phyloP scores from a whole-genome alignment of 2,888 invertebrate species.

The Caenorhabditis becei region DNA sequence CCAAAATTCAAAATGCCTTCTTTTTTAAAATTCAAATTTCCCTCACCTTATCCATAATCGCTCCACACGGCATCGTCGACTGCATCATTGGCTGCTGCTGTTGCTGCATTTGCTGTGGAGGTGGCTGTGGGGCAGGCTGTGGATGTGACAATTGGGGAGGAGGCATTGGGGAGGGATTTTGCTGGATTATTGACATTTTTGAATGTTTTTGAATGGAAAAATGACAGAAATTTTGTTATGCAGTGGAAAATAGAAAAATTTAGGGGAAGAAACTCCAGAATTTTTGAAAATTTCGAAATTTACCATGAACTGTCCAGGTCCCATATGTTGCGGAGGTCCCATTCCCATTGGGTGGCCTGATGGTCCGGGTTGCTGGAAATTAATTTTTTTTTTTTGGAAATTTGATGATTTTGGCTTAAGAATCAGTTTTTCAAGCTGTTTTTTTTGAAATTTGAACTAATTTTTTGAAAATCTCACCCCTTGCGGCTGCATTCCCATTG shows the following conservation, averaged over 20 bases:
- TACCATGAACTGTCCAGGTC: slow-evolving; percentile 36
- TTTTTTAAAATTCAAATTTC: not conserved
- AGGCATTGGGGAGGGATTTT: slow-evolving; percentile 38
- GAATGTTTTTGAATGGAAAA: no score
- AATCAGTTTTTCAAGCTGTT: not conserved
- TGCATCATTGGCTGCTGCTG: slow-evolving; percentile 12
- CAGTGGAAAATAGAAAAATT: no score
- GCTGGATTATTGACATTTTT: no score
- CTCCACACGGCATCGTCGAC: slow-evolving; percentile 18
- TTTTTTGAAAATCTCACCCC: not conserved
- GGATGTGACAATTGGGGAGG: slow-evolving; percentile 32
- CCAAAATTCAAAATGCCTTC: not conserved
- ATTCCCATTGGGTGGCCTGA: no score
- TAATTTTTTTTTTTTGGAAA: no score
- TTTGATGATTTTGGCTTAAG: not conserved
- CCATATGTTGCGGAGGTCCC: no score
- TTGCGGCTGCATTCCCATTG: not conserved
- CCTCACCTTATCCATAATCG: slow-evolving; percentile 62
- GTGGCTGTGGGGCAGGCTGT: slow-evolving; percentile 16
- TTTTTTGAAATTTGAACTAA: no score
- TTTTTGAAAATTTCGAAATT: not conserved
- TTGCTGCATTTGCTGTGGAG: slow-evolving; percentile 18
- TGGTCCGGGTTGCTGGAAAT: no score
- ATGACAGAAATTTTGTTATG: no score
- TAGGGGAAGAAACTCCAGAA: not conserved